Evolutionary conservation across 2,797 vertebrate genomes (phyloP).

Genomic region (Cyprinodon diabolis): DNA sequence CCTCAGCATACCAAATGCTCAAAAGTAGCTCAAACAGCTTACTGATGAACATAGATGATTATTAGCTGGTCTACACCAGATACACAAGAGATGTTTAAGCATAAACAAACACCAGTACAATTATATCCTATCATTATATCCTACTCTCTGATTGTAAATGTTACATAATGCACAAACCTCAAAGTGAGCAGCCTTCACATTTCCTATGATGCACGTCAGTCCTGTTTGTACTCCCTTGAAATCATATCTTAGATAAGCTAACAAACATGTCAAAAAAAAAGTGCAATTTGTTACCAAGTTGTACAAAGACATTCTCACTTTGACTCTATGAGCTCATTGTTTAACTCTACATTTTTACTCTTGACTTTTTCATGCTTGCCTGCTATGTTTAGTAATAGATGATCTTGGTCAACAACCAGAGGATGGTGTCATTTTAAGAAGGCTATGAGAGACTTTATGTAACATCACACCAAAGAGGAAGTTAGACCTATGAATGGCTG

Average conservation of each 20-base stretch:
- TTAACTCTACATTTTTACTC: background rate
- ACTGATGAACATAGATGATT: background rate
- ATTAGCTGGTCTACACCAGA: background rate
- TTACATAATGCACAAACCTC: background rate
- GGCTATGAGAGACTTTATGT: background rate
- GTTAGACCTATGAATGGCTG: background rate
- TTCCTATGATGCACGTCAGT: background rate
- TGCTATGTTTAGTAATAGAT: background rate
- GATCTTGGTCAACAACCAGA: background rate
- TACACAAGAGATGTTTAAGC: background rate
- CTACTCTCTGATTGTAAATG: background rate
- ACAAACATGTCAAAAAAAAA: background rate
- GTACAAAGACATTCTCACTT: background rate
- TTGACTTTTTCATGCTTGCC: background rate
- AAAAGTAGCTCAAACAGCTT: background rate
- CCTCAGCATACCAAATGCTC: background rate
- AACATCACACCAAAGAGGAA: conserved; percentile 1
- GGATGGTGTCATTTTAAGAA: background rate
- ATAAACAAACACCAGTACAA: background rate
- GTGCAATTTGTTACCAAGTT: too few relatives aligned
- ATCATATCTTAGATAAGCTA: too few relatives aligned
- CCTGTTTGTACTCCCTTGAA: background rate
- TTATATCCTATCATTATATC: background rate
- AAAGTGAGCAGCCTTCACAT: background rate
- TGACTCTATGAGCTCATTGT: background rate